These are phyloP conservation scores for Cephalotes varians DNA, from an alignment of 2,888 invertebrate genomes.

Conservation along the genomic window DNA sequence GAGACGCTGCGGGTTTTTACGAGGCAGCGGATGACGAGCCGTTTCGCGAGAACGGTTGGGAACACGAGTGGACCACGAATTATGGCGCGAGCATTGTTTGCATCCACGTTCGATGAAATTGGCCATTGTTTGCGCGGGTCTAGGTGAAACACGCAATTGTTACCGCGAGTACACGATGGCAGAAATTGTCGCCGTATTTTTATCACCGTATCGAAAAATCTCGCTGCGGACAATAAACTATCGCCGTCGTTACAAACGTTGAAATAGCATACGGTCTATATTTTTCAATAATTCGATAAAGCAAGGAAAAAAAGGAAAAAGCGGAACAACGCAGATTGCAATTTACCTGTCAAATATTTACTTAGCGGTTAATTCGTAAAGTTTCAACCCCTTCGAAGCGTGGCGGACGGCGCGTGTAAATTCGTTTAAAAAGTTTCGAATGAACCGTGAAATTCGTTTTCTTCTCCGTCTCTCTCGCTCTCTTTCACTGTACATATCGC, in stretches of 20 bases:
- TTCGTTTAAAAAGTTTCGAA: slow-evolving; percentile 79
- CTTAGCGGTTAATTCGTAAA: slow-evolving; percentile 75
- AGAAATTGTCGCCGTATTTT: slow-evolving; percentile 12
- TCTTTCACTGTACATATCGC: slow-evolving; percentile 46
- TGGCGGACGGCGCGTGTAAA: slow-evolving; percentile 66
- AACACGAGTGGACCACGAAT: slow-evolving; percentile 49
- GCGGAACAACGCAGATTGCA: slow-evolving; percentile 2
- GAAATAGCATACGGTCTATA: neutral
- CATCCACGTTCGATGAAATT: slow-evolving; percentile 34
- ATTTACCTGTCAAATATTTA: slow-evolving; percentile 73
- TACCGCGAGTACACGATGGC: slow-evolving; percentile 12
- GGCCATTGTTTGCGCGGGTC: slow-evolving; percentile 48
- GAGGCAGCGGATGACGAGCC: slow-evolving; percentile 64
- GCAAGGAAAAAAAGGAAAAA: neutral
- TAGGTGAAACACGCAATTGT: slow-evolving; percentile 35
- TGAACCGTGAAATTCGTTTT: slow-evolving; percentile 80
- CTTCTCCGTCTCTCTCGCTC: slow-evolving; percentile 51
- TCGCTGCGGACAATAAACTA: slow-evolving; percentile 8
- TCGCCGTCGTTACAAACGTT: neutral
- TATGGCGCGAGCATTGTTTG: slow-evolving; percentile 51
- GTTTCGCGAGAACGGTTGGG: slow-evolving; percentile 48
- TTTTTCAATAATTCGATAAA: slow-evolving; percentile 58
- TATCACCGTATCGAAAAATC: slow-evolving; percentile 20
- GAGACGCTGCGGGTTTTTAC: slow-evolving; percentile 64
- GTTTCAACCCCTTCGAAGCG: slow-evolving; percentile 64